Conservation (phyloP, 2,888 invertebrate species). For the Drosophila barbarae region DNA sequence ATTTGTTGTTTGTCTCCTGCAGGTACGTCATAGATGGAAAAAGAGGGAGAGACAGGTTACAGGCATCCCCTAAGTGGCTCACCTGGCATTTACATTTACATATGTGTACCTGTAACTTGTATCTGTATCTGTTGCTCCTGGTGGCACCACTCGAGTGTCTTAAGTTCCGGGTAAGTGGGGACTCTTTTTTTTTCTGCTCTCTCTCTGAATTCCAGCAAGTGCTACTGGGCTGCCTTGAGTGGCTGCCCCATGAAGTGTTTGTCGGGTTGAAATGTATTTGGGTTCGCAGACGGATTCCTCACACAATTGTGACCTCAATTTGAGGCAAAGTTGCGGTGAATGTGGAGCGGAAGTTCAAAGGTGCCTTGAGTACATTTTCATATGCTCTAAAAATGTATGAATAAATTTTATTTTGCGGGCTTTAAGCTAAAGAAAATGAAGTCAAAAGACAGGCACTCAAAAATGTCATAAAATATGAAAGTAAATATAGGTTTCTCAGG, state of each 20-base stretch:
- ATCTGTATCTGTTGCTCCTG: slow-evolving; percentile 42
- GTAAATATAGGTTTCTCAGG: background rate
- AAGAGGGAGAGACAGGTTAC: background rate
- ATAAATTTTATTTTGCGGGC: slow-evolving; percentile 19
- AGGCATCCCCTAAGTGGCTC: slow-evolving; percentile 43
- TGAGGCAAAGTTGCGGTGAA: slow-evolving; percentile 30
- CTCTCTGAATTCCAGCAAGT: slow-evolving; percentile 64
- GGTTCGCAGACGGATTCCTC: slow-evolving; percentile 41
- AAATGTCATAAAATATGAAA: background rate
- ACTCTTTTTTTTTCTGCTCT: slow-evolving; percentile 44
- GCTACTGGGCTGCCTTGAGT: slow-evolving; percentile 62
- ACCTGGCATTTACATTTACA: slow-evolving; percentile 33
- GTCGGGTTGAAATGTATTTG: slow-evolving; percentile 51
- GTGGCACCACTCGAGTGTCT: slow-evolving; percentile 61
- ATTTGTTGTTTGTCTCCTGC: slow-evolving; percentile 57
- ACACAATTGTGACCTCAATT: slow-evolving; percentile 58
- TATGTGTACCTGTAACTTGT: slow-evolving; percentile 28
- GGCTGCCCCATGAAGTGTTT: slow-evolving; percentile 54
- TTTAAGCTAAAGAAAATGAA: slow-evolving; percentile 2
- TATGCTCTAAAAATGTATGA: slow-evolving; percentile 23
- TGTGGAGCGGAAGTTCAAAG: slow-evolving; percentile 56
- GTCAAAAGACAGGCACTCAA: slow-evolving; percentile 3
- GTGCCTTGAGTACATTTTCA: slow-evolving; percentile 23
- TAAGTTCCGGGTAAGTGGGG: slow-evolving; percentile 67
- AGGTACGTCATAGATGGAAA: slow-evolving; percentile 47